Conservation (phyloP, 2,797 vertebrate species). For the Thunnus albacares region DNA sequence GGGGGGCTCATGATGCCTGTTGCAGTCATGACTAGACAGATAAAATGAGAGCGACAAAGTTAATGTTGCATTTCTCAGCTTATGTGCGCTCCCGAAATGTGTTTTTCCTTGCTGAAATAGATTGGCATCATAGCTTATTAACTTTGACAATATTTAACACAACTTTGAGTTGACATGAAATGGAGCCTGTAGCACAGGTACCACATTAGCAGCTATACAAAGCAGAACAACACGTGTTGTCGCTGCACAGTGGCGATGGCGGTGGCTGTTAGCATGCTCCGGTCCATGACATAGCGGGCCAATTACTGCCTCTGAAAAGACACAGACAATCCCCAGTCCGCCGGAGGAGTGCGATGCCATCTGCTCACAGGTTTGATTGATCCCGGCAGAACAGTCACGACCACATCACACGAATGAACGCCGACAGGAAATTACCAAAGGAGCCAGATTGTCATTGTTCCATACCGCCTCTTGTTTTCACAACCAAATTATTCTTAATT, state of each 20-base stretch:
- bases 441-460: slow-evolving; percentile 80
- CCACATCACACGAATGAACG: slow-evolving; percentile 75
- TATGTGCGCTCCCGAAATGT: slow-evolving; percentile 4
- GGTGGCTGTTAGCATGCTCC: slow-evolving; percentile 70
- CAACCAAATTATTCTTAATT: slow-evolving; percentile 76
- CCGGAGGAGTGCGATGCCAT: slow-evolving; percentile 74
- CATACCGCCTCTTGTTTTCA: slow-evolving; percentile 75
- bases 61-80: slow-evolving; percentile 44
- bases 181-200: slow-evolving; percentile 51
- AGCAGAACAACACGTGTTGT: slow-evolving; percentile 56
- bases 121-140: slow-evolving; percentile 18
- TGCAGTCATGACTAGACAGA: slow-evolving; percentile 7
- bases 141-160: slow-evolving; percentile 41
- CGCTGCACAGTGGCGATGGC: slow-evolving; percentile 46
- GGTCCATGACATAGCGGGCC: slow-evolving; percentile 70
- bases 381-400: slow-evolving; percentile 77
- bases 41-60: slow-evolving; percentile 38
- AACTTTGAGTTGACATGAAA: slow-evolving; percentile 37
- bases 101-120: slow-evolving; percentile 5
- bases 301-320: slow-evolving; percentile 70
- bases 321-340: slow-evolving; percentile 69
- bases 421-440: slow-evolving; percentile 81
- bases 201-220: slow-evolving; percentile 43
- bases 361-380: slow-evolving; percentile 80
- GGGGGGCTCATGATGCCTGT: neutral